Evolutionary conservation across 2,113 vertebrate genomes (phyloP), one percentile per base, ranked within the genome.

Genomic region (Dasyprocta punctata): DNA sequence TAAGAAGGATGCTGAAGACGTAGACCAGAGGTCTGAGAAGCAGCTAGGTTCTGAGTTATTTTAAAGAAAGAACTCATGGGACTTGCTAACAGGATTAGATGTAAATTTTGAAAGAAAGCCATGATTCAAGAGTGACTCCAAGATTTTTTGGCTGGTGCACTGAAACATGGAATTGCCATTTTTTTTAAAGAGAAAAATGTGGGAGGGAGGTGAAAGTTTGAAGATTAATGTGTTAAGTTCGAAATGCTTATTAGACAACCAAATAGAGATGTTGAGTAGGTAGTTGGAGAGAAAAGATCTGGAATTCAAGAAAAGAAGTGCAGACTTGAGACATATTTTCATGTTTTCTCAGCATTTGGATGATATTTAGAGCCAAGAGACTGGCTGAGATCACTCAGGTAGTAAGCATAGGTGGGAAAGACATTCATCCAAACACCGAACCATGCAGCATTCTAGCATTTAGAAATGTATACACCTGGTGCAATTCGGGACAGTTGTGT

Each of bases 291-390:
- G 56, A 69, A 69, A 44, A 92, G 93, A 86, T 87, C n/a, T 83
- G 84, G 67, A 92, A 92, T 90, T 90, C 87, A 94, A 93, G 63
- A 69, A 36, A 88, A 89, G n/a, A 96, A 85, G 75, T 41, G 26
- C 65, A 97, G 77, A 89, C 87, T 89, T 92, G 69, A 95, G 75
- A 86, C 90, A 83, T 96, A 88, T 90, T 96, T 97, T 93, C 82
- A 80, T 78, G 49, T 91, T 95, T 89, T 81, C 86, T 95, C 89
- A 94, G 84, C 92, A 81, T 90, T 90, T 95, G 86, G 73, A 92
- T 97, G 82, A 83, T 54, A 86, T 52, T 89, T 80, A 63, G 61
- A 89, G 44, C 41, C 89, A 71, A 3, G 41, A 81, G 80, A 73
- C 71, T 36, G 22, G 49, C 78, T 97, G 89, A 95, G 38, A 86